Base-by-base conservation (phyloP, 2,797 vertebrate genomes). In the Chloroceryle inda region DNA sequence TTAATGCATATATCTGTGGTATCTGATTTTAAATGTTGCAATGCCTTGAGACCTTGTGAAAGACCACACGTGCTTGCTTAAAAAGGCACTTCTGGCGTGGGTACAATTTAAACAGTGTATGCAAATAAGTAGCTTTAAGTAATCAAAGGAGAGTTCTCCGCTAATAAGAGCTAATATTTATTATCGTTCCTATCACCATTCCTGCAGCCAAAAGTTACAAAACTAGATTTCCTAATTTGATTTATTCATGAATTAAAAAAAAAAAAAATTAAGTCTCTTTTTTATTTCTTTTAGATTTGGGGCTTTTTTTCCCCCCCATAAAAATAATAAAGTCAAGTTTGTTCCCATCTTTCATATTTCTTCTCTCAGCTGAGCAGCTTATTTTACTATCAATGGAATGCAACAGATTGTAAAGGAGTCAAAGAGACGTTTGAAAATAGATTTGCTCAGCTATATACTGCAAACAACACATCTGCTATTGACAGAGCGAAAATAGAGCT, bases 391-490 rank as follows among this genome's bases (percentile, higher is more conserved):
- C 80, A 74, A 2, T 61, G 71, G 52, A 96, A 94, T 23, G 77
- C 77, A 93, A 79, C 76, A 92, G 83, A 94, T 93, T 95, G 71
- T 64, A 63, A 94, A 86, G 67, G 74, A 94, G 63, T 88, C 89
- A 87, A 82, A 89, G 52, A 96, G 77, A 85, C 4, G 5, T 94
- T 96, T 61, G 33, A 85, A 95, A 95, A 94, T 77, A 82, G 55
- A 94, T 92, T 94, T 96, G 50, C 71, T 87, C 83, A 84, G 73
- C 59, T 56, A 76, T 88, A 89, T 40, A 68, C 77, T 63, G 69
- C 73, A 96, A 95, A 92, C 76, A 92, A 76, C 92, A 93, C 88
- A 95, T 95, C 91, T 95, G 91, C 88, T 97, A 94, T 88, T 94
- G 89, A 96, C 83, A 93, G 53, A 89, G 62, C 69, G 84, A 94